A percentile compares a stretch with the other conserved stretches of the same genome.
phyloP scores from a whole-genome alignment of 2,888 invertebrate genomes.

The Rotaria magnacalcarata region DNA sequence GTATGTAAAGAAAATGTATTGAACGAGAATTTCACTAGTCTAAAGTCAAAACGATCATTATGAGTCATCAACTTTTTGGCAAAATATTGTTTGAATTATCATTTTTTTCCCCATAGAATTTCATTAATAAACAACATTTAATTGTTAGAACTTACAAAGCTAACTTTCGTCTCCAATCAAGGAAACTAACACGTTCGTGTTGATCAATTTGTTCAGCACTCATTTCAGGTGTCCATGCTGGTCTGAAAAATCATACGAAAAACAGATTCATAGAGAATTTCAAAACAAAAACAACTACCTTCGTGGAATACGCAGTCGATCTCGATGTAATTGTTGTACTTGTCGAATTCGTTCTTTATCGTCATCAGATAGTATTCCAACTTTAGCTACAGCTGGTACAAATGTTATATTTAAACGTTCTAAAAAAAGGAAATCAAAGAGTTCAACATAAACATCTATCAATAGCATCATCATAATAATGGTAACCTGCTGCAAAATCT shows the following conservation, averaged over 20 bases:
- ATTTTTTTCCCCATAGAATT: too few species aligned
- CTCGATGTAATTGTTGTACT: constrained; percentile 59
- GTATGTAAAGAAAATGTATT: not conserved
- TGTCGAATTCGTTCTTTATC: constrained; percentile 59
- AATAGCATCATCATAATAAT: not conserved
- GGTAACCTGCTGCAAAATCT: constrained; percentile 70
- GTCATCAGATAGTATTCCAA: constrained; percentile 65
- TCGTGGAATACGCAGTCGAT: constrained; percentile 74
- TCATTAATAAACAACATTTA: not conserved
- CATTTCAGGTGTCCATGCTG: constrained; percentile 42
- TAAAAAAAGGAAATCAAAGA: constrained; percentile 61
- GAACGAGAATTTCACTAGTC: not conserved
- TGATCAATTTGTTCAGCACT: constrained; percentile 69
- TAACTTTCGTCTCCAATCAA: constrained; percentile 81
- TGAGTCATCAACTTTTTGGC: too few species aligned
- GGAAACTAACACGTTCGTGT: constrained; percentile 75
- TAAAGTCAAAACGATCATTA: too few species aligned
- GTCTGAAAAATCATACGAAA: not conserved
- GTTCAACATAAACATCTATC: not conserved
- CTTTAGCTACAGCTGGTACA: constrained; percentile 64
- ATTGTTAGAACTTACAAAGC: constrained; percentile 62
- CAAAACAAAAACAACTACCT: constrained; percentile 60
- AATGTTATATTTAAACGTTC: constrained; percentile 80
- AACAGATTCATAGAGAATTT: too few species aligned
- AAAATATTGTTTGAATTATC: too few species aligned